Evolutionary conservation across 2,113 vertebrate species (phyloP).

Genomic region (Sylvilagus bachmani): DNA sequence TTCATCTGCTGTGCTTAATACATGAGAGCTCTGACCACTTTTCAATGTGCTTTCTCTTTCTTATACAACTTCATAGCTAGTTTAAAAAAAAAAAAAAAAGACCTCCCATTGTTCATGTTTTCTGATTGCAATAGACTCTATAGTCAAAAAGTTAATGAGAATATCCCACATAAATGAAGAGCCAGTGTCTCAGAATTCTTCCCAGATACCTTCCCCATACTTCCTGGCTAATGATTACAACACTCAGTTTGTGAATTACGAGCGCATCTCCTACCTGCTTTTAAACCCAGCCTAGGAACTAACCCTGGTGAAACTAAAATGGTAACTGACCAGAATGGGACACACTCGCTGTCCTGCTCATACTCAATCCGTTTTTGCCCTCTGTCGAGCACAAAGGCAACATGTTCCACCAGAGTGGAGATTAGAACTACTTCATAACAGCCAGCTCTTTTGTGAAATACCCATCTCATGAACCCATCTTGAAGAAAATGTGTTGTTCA

Average conservation of each 20-base stretch:
- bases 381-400: background rate
- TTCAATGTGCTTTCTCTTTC: slow-evolving; percentile 85
- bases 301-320: slow-evolving; percentile 6
- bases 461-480: slow-evolving; percentile 35
- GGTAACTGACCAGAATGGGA: background rate
- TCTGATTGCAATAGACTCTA: slow-evolving; percentile 73
- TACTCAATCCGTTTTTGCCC: slow-evolving; percentile 38
- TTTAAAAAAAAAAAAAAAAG: slow-evolving; percentile 8
- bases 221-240: slow-evolving; percentile 55
- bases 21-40: slow-evolving; percentile 77
- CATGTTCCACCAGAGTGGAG: slow-evolving; percentile 8
- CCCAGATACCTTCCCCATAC: slow-evolving; percentile 20
- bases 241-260: slow-evolving; percentile 23
- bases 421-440: slow-evolving; percentile 32
- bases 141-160: slow-evolving; percentile 66
- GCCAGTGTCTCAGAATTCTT: slow-evolving; percentile 15
- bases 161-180: slow-evolving; percentile 52
- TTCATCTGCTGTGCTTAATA: slow-evolving; percentile 90
- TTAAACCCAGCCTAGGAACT: slow-evolving; percentile 28
- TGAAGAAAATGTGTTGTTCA: slow-evolving; percentile 36
- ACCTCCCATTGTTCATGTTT: slow-evolving; percentile 69
- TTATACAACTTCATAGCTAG: slow-evolving; percentile 77
- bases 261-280: slow-evolving; percentile 6
- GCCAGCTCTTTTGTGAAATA: slow-evolving; percentile 30
- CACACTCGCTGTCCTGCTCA: slow-evolving; percentile 37